Evolutionary conservation across 2,113 vertebrate species (phyloP).

Genomic region (Rhea pennata): DNA sequence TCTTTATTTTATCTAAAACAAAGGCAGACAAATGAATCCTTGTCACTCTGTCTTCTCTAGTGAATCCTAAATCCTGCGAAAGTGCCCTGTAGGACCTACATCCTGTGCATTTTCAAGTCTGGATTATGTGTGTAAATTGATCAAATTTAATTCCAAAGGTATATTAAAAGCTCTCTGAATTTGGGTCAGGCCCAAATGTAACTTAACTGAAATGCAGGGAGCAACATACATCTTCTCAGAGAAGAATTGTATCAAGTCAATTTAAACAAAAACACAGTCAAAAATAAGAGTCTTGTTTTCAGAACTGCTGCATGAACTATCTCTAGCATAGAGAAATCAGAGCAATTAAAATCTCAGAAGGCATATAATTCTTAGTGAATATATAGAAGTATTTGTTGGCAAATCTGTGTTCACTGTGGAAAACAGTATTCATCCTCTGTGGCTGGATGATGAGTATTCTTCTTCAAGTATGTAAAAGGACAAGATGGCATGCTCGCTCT

Average conservation of each 20-base stretch:
- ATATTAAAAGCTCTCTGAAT: background rate
- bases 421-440: background rate
- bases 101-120: background rate
- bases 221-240: background rate
- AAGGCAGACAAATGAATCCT: background rate
- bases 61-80: background rate
- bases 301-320: background rate
- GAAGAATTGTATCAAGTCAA: background rate
- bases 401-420: background rate
- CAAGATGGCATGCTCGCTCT: background rate
- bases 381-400: background rate
- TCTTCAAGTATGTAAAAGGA: background rate
- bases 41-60: background rate
- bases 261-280: background rate
- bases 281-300: background rate
- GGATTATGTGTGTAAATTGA: background rate
- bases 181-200: background rate
- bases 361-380: background rate
- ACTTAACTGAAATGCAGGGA: background rate
- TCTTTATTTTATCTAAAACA: fast-evolving
- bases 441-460: background rate
- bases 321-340: background rate
- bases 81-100: background rate
- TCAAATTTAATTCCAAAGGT: background rate
- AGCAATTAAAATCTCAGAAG: background rate